Conservation (phyloP, 1,140 invertebrate species). For the Drosophila aff. region DNA sequence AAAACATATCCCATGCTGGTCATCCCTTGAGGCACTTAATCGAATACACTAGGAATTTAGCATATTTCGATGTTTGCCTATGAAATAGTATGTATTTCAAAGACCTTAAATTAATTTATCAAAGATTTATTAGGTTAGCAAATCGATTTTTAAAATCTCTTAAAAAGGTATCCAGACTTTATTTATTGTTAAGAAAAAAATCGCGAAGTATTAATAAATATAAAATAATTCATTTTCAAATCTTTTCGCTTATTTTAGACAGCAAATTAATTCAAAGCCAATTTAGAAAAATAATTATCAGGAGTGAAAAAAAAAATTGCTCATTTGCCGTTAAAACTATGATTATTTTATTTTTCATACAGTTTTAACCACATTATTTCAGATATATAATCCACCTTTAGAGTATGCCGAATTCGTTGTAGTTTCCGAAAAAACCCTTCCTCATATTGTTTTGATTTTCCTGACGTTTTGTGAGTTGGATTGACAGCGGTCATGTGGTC, state of each 20-base stretch:
- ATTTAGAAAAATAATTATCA: not conserved
- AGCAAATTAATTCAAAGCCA: not conserved
- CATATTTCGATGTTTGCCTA: no score
- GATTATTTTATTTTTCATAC: no score
- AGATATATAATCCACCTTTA: not conserved
- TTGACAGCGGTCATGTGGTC: constrained; percentile 17
- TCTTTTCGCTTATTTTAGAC: no score
- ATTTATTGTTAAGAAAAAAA: no score
- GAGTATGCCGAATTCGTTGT: not conserved
- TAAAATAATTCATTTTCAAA: not conserved
- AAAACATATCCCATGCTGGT: not conserved
- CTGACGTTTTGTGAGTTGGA: constrained; percentile 8
- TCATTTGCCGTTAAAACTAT: no score
- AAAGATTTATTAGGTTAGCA: not conserved
- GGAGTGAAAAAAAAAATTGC: no score
- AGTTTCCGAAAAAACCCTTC: not conserved
- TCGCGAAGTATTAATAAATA: not conserved
- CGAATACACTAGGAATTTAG: constrained; percentile 2
- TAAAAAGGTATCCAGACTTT: no score
- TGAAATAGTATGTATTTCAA: not conserved
- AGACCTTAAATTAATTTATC: not conserved
- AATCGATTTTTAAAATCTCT: not conserved
- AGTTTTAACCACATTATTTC: not conserved
- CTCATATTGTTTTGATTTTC: constrained; percentile 15
- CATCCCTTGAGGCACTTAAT: constrained; percentile 13